A percentile compares a stretch with the other conserved stretches of the same genome.
These are phyloP conservation scores for Toxotes jaculatrix DNA, from an alignment of 2,113 vertebrate species.

Conservation along the genomic window DNA sequence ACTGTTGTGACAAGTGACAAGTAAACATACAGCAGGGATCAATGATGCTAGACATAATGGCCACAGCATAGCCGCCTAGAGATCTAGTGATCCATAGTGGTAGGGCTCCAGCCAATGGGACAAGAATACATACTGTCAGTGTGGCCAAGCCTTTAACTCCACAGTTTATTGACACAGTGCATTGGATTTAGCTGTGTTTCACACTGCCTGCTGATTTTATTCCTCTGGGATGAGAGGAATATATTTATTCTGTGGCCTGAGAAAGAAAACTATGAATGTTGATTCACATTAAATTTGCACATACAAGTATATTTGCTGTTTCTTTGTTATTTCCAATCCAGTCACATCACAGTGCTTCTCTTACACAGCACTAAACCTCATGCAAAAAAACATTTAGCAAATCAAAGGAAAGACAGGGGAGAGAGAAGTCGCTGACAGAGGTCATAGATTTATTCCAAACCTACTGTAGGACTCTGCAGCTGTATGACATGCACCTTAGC, in stretches of 20 bases:
- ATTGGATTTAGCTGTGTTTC: slow-evolving; percentile 1
- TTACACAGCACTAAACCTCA: no score
- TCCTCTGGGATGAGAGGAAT: neutral
- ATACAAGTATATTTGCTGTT: neutral
- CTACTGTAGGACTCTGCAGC: slow-evolving; percentile 22
- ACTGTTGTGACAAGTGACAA: slow-evolving; percentile 17
- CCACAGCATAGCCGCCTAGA: neutral
- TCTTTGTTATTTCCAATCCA: neutral
- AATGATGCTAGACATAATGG: slow-evolving; percentile 7
- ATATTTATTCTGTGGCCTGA: neutral
- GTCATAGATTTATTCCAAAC: neutral
- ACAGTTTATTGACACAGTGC: neutral
- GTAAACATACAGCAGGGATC: slow-evolving; percentile 13
- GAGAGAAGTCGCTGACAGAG: neutral
- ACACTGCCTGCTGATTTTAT: neutral
- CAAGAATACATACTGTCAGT: neutral
- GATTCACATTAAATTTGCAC: neutral
- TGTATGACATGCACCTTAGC: neutral
- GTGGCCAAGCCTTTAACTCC: neutral
- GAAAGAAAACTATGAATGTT: neutral
- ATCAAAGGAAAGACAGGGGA: neutral
- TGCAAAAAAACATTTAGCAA: no score
- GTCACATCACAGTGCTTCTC: neutral
- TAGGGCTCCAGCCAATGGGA: neutral
- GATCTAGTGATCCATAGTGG: neutral